These are phyloP conservation scores for Drosophila littoralis DNA, from an alignment of 1,140 invertebrate species.

Conservation along the genomic window DNA sequence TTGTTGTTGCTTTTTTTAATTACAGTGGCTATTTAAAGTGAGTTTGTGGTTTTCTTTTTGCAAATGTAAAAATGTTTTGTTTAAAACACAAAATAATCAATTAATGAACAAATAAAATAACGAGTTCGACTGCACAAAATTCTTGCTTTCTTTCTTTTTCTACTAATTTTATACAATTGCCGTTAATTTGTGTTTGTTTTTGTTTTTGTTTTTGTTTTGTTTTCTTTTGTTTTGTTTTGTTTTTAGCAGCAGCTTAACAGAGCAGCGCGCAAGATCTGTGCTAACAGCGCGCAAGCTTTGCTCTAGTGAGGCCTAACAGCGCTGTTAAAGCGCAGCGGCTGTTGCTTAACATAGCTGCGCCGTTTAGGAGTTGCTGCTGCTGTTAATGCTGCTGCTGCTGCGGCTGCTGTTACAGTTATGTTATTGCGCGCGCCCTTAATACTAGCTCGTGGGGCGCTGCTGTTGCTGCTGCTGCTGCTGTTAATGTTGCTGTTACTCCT, in stretches of 20 bases:
- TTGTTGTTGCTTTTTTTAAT: conserved; percentile 54
- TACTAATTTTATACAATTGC: conserved; percentile 26
- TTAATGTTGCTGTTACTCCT: conserved; percentile 23
- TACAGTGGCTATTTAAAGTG: conserved; percentile 60
- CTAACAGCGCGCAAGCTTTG: conserved; percentile 22
- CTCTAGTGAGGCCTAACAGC: conserved; percentile 37
- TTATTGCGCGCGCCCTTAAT: conserved; percentile 64
- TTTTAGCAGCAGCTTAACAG: conserved; percentile 18
- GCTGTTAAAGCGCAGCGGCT: conserved; percentile 39
- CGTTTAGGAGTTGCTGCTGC: conserved; percentile 51
- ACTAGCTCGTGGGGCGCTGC: conserved; percentile 38
- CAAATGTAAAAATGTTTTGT: conserved; percentile 30
- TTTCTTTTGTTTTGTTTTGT: conserved; percentile 17
- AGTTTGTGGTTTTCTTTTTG: conserved; percentile 30
- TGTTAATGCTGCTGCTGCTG: conserved; percentile 24
- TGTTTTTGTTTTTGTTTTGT: not conserved
- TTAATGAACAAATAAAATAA: conserved; percentile 29
- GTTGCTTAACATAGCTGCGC: conserved; percentile 54
- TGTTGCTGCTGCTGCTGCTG: conserved; percentile 33
- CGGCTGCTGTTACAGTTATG: conserved; percentile 30
- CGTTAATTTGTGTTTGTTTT: conserved; percentile 19
- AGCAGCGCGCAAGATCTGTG: not conserved
- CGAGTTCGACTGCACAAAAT: conserved; percentile 56
- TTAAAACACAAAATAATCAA: not conserved
- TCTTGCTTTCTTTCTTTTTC: conserved; percentile 12